phyloP scores from a whole-genome alignment of 2,888 invertebrate species.

The Marronus borbonicus region DNA sequence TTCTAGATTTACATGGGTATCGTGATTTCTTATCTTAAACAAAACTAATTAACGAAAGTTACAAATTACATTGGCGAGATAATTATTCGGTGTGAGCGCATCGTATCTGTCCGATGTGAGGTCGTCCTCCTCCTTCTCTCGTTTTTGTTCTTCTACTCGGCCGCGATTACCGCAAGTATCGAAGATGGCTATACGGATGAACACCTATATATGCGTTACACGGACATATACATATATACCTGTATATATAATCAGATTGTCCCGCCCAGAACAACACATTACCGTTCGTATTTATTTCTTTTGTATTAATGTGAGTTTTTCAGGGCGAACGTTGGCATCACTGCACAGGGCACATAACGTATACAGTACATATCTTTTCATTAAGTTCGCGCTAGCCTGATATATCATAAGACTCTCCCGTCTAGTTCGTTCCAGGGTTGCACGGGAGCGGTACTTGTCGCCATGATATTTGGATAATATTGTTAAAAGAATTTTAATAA shows the following conservation, averaged over 20 bases:
- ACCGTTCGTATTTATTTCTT: constrained; percentile 62
- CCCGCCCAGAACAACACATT: constrained; percentile 68
- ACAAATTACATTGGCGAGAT: constrained; percentile 68
- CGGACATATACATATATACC: constrained; percentile 47
- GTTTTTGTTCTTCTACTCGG: background rate
- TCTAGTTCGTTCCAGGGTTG: constrained; percentile 59
- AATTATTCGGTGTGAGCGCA: constrained; percentile 63
- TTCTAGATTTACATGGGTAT: constrained; percentile 52
- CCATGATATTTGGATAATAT: background rate
- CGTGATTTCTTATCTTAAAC: constrained; percentile 53
- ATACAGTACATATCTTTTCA: constrained; percentile 70
- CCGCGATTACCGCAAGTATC: constrained; percentile 1
- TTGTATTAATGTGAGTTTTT: constrained; percentile 65
- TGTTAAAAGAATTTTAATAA: background rate
- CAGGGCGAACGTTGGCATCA: constrained; percentile 56
- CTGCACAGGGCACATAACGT: constrained; percentile 61
- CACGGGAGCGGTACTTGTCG: constrained; percentile 59
- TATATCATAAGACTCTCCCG: constrained; percentile 65
- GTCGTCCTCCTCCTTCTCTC: background rate
- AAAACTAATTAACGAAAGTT: constrained; percentile 65
- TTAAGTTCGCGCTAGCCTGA: constrained; percentile 67
- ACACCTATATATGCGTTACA: background rate
- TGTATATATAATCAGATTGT: constrained; percentile 66
- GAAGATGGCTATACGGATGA: background rate
- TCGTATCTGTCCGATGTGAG: constrained; percentile 1